Evolutionary conservation across 2,888 invertebrate species (phyloP), one percentile per base, ranked within the genome.

Genomic region (Dinocampus coccinellae): DNA sequence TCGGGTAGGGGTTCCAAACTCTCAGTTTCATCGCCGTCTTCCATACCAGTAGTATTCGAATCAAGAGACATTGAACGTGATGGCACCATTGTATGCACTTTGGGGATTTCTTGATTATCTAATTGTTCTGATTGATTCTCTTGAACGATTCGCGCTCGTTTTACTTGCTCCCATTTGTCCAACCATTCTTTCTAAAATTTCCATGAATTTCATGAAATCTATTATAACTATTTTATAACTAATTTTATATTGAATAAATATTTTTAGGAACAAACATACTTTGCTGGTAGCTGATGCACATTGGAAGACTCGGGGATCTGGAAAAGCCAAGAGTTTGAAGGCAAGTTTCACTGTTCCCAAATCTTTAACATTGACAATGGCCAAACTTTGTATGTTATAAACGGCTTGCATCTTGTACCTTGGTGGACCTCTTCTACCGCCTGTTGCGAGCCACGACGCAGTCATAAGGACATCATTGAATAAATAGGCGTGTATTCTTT

Each of bases 331-430:
- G 10, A 98, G 92, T 88, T 98, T 98, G 83, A 98, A 97, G 3
- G 97, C 96, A 88, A 97, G 93, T 85, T 96, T 97, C 0, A 97
- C 93, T 75, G 93, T 94, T 63, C 95, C 96, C 74, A 95, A 90
- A 89, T 98, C 96, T 80, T 95, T 90, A 64, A 98, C 96, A 88
- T 98, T 98, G 0, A 98, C 97, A 29, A 98, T 95, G 24, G 97
- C 98, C 79, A 98, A 89, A 85, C 94, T 96, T 83, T 96, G 95
- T 53, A 97, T 90, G 79, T 96, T 94, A 86, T 96, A 96, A 82
- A 94, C 91, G 10, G 91, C 91, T 88, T 96, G 95, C 89, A 94
- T 95, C 85, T 94, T 93, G 85, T 95, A 96, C 81, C 94, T 91
- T 83, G 94, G 93, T 62, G 94, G 93, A 9, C 95, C 95, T 77